Evolutionary conservation across 2,797 vertebrate genomes (phyloP), one percentile per base, ranked within the genome.

Genomic region (Geotrypetes seraphini): DNA sequence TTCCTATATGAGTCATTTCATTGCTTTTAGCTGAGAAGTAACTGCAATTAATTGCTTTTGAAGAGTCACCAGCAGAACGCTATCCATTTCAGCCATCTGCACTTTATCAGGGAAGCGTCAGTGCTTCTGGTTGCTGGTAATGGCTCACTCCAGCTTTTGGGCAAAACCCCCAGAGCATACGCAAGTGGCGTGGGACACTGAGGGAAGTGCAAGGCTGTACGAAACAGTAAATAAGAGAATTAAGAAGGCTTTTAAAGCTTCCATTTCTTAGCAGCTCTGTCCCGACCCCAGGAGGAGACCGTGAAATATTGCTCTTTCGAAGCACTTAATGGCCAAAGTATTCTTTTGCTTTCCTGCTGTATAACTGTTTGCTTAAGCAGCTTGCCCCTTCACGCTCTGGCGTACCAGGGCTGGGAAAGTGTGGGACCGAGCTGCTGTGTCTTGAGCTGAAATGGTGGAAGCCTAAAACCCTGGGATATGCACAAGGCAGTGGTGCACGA

Each of bases 241-340:
- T 40, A 62, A 60, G 64, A 66, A 63, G n/a, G 66, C 66, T 68
- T 70, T 68, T 68, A 65, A 63, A 59, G 47, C 55, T 43, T 49
- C 57, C 41, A 34, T 52, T 41, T 30, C 42, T 49, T 42, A 56
- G 57, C 49, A 36, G 60, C 38, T 44, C 47, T 52, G 66, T 68
- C 66, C 64, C 57, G 53, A 50, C 62, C 56, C 57, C 50, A 36
- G 45, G 32, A 29, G 57, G 45, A 16, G 1, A 48, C 49, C 20
- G 50, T 70, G 64, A 73, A 70, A 70, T 70, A 73, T 66, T 37
- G 52, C 25, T 33, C 60, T 62, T 57, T 63, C 57, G 39, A 47
- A 43, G 51, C 39, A 50, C 66, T 63, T 69, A 70, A 69, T 65
- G 66, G 44, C 31, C 3, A 10, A 19, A 24, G 16, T 17, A 21